Evolutionary conservation across 1,140 invertebrate genomes (phyloP).

Genomic region (Drosophila punjabiensis): DNA sequence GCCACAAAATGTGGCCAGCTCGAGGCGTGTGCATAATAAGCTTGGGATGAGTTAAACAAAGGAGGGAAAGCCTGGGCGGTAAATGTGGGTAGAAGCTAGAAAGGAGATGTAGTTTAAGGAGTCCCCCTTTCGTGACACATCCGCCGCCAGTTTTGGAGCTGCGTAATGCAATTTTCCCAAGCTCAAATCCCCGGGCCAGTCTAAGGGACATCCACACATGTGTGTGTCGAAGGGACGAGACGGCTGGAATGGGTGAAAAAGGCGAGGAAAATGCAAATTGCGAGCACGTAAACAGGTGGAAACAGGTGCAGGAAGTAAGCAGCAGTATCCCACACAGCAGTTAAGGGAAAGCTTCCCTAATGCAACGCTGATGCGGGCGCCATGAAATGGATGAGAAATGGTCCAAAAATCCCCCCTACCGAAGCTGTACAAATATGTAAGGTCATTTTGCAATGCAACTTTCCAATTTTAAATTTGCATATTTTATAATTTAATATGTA

Average conservation of each 20-base stretch:
- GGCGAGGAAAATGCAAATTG: conserved; percentile 58
- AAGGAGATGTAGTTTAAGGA: background rate
- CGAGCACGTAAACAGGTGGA: conserved; percentile 67
- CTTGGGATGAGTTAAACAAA: conserved; percentile 32
- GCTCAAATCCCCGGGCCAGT: conserved; percentile 42
- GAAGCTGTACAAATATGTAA: background rate
- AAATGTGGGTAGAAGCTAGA: background rate
- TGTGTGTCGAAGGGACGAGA: background rate
- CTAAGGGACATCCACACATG: conserved; percentile 31
- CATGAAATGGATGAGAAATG: conserved; percentile 20
- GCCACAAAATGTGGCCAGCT: conserved; percentile 72
- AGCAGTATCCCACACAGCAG: conserved; percentile 13
- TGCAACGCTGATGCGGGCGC: conserved; percentile 12
- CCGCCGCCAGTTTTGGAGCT: conserved; percentile 32
- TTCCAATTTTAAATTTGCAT: background rate
- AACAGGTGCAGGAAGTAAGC: conserved; percentile 29
- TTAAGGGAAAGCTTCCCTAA: conserved; percentile 38
- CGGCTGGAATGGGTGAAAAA: background rate
- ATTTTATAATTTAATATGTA: background rate
- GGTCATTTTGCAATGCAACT: background rate
- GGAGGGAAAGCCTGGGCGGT: background rate
- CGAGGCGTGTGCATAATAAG: conserved; percentile 59
- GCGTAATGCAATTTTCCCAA: conserved; percentile 63
- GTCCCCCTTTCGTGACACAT: conserved; percentile 52
- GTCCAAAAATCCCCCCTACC: background rate